Conservation (phyloP, 2,888 invertebrate species). For the Quadroppia sp. region DNA sequence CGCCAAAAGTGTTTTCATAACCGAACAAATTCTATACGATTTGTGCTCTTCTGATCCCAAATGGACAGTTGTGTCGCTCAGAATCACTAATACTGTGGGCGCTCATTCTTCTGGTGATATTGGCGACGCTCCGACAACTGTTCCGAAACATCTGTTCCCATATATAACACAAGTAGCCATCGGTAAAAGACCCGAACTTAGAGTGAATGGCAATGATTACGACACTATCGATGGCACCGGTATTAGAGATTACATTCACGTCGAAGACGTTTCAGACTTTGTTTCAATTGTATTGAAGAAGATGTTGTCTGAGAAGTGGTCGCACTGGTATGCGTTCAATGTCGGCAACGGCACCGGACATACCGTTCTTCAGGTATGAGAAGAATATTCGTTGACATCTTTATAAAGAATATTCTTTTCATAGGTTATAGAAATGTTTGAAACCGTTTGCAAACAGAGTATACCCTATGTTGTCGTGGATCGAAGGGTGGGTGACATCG, state of each 20-base stretch:
- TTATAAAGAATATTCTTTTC: not conserved
- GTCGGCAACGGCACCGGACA: slow-evolving; percentile 69
- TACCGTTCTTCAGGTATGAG: slow-evolving; percentile 72
- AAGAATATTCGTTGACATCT: not conserved
- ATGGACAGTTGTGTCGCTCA: slow-evolving; percentile 58
- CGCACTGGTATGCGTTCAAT: slow-evolving; percentile 66
- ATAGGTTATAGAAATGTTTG: slow-evolving; percentile 65
- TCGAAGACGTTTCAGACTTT: slow-evolving; percentile 78
- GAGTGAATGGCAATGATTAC: slow-evolving; percentile 82
- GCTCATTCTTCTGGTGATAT: slow-evolving; percentile 58
- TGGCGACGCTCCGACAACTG: slow-evolving; percentile 59
- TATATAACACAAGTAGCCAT: slow-evolving; percentile 73
- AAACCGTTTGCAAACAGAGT: slow-evolving; percentile 67
- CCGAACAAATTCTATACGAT: slow-evolving; percentile 88
- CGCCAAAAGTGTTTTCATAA: slow-evolving; percentile 87
- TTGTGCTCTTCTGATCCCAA: slow-evolving; percentile 68
- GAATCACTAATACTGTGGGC: slow-evolving; percentile 61
- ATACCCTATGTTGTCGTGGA: slow-evolving; percentile 67
- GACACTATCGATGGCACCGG: slow-evolving; percentile 81
- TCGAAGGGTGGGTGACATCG: slow-evolving; percentile 77
- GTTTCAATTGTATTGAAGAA: slow-evolving; percentile 77
- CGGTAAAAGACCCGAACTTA: slow-evolving; percentile 67
- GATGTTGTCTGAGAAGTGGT: slow-evolving; percentile 55
- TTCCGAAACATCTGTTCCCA: slow-evolving; percentile 66
- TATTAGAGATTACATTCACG: slow-evolving; percentile 79